Conservation (phyloP, 2,888 invertebrate species). For the Sesia bembeciformis region DNA sequence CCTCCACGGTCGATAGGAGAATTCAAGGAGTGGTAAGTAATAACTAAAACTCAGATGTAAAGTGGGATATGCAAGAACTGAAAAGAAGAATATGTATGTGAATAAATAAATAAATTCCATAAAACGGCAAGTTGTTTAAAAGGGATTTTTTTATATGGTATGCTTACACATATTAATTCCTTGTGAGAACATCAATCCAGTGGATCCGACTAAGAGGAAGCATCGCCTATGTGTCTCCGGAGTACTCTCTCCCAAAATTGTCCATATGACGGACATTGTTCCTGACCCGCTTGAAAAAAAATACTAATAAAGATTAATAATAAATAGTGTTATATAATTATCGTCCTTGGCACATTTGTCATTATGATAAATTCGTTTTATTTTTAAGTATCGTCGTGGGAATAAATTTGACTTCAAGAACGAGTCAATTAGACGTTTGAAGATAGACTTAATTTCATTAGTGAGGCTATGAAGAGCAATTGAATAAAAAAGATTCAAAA, state of each 20-base stretch:
- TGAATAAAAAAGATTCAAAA: too few relatives aligned
- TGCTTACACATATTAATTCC: neutral
- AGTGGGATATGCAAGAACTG: conserved; percentile 4
- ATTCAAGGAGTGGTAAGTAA: conserved; percentile 5
- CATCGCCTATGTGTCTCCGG: conserved; percentile 2
- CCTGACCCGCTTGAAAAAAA: conserved; percentile 7
- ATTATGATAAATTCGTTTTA: too few relatives aligned
- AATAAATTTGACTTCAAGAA: too few relatives aligned
- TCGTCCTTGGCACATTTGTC: too few relatives aligned
- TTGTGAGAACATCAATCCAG: conserved; percentile 1
- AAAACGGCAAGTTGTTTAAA: neutral
- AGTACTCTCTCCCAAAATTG: conserved; percentile 8
- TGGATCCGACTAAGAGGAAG: conserved; percentile 5
- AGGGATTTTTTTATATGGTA: neutral
- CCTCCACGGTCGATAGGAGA: conserved; percentile 7
- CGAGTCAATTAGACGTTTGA: too few relatives aligned
- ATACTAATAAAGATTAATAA: too few relatives aligned
- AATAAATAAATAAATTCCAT: too few relatives aligned
- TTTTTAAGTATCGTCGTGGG: too few relatives aligned
- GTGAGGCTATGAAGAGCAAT: too few relatives aligned
- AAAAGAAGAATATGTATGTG: neutral
- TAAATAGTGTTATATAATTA: too few relatives aligned
- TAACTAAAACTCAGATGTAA: conserved; percentile 4
- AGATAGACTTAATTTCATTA: too few relatives aligned
- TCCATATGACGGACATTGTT: conserved; percentile 7